Evolutionary conservation across 2,888 invertebrate species (phyloP), one percentile per base, ranked within the genome.

Genomic region (Chrysopilus asiliformis): DNA sequence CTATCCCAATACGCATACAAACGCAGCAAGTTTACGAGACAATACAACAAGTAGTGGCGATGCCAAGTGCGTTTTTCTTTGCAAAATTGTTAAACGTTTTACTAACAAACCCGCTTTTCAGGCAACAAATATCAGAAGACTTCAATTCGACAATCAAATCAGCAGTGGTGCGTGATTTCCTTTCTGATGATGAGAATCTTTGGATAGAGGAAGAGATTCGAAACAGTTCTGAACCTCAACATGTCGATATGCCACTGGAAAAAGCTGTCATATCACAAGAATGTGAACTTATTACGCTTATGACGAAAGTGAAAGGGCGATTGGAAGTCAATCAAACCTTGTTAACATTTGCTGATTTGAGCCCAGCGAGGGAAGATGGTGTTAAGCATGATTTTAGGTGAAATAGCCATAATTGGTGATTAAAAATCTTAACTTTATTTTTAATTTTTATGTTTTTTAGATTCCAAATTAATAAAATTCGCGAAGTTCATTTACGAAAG

Each of bases 401-500:
- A 29, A 29, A 31, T 26, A 2, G 26, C 4, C 14, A 7, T 9
- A n/a, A 22, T 22, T 26, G 5, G 14, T 13, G 3, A 8, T 14
- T 26, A 10, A 10, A 13, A 10, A 12, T 18, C 10, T 12, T 18
- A 12, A 13, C 8, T 15, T 13, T 41, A 28, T 36, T 26, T 13
- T 34, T 29, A 14, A 12, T 30, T 20, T 18, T n/a, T 32, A 9
- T 19, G 12, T 44, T 28, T 31, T 37, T 10, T 19, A 53, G 61
- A 19, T 70, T 70, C 60, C 58, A 69, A 2, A 56, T 74, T 15
- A 61, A 64, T 13, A 68, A 70, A 52, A 60, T 76, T 34, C 57
- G 72, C 16, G 74, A 76, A 52, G 68, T 76, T n/a, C 74, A 76
- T 56, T 60, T 75, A 39, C 55, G 76, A 17, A 64, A 75, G 39